Percentiles rank a stretch among this genome's conserved stretches.
Evolutionary conservation across 2,888 invertebrate species (phyloP).

Genomic region (Myathropa florea): DNA sequence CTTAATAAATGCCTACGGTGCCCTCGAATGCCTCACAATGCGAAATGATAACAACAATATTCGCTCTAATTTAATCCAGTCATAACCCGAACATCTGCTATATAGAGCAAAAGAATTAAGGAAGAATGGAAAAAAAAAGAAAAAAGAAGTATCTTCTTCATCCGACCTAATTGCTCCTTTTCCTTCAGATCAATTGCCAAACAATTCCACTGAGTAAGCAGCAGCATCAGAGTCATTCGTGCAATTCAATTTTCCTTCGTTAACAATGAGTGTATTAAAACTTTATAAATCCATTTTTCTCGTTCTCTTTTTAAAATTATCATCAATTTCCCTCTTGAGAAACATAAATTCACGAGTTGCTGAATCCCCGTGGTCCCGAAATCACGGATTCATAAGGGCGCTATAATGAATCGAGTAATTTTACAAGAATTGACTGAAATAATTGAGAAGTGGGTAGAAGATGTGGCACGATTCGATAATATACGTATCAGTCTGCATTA

Average conservation of each 20-base stretch:
- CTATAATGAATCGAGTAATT: slow-evolving; percentile 38
- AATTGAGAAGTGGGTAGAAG: neutral
- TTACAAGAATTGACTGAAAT: slow-evolving; percentile 40
- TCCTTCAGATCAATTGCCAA: slow-evolving; percentile 50
- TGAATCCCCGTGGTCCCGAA: neutral
- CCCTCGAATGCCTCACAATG: neutral
- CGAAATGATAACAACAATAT: neutral
- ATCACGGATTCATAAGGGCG: slow-evolving; percentile 12
- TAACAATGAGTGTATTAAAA: slow-evolving; percentile 58
- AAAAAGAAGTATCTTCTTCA: neutral
- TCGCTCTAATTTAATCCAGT: slow-evolving; percentile 13
- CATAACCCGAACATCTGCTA: slow-evolving; percentile 17
- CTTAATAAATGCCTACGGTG: neutral
- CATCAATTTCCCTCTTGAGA: slow-evolving; percentile 38
- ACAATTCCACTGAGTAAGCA: slow-evolving; percentile 53
- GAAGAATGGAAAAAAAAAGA: neutral
- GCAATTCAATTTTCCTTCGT: slow-evolving; percentile 55
- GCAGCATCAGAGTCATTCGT: slow-evolving; percentile 51
- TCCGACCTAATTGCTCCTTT: slow-evolving; percentile 32
- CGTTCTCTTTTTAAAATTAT: slow-evolving; percentile 2
- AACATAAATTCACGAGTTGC: slow-evolving; percentile 2
- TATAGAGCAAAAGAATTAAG: neutral
- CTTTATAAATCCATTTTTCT: slow-evolving; percentile 37
- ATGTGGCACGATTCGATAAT: neutral
- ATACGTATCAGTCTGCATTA: slow-evolving; percentile 2